Evolutionary conservation across 2,888 invertebrate genomes (phyloP), one percentile per base, ranked within the genome.

Genomic region (Drosophila algonquin): DNA sequence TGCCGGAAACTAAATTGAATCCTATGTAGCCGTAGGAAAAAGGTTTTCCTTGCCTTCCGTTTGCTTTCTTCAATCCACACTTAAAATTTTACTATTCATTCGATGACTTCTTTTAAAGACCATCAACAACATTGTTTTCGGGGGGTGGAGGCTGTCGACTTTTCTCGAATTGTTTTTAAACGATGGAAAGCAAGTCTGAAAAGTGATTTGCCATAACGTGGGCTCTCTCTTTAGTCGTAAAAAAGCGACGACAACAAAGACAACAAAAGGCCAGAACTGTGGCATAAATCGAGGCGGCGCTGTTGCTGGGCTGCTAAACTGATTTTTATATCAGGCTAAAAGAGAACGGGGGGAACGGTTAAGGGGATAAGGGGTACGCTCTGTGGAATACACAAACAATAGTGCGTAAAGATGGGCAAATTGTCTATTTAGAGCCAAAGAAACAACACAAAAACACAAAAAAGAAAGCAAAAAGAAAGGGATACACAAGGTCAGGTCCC

Each of bases 361-460:
- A 24, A 24, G 24, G 24, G 24, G 24, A 5, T 5, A 0, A 24
- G 24, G 24, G 24, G 18, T 53, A 54, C 45, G 58, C 46, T 40
- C 53, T 50, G 18, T 57, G 57, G 72, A 72, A 68, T 65, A 73
- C 68, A 74, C 40, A 74, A 67, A 79, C 76, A 81, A 84, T 75
- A 86, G 83, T 84, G 86, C 86, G 84, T 84, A 79, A 80, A 62
- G 69, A 77, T 75, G 82, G 81, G 73, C 74, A 85, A 84, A 83
- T 80, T 83, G 84, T 84, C 80, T 75, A 80, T 83, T 85, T 80
- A 80, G 73, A 76, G 40, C 21, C 0, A 32, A 74, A 35, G 35
- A 53, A 30, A 70, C 21, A 21, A 21, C 21, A 21, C 2, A 21
- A 21, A 21, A 21, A 21, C 21, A 24, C 7, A 40, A 6, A 18